Evolutionary conservation across 2,888 invertebrate genomes (phyloP).

Genomic region (Mesoligia furuncula): DNA sequence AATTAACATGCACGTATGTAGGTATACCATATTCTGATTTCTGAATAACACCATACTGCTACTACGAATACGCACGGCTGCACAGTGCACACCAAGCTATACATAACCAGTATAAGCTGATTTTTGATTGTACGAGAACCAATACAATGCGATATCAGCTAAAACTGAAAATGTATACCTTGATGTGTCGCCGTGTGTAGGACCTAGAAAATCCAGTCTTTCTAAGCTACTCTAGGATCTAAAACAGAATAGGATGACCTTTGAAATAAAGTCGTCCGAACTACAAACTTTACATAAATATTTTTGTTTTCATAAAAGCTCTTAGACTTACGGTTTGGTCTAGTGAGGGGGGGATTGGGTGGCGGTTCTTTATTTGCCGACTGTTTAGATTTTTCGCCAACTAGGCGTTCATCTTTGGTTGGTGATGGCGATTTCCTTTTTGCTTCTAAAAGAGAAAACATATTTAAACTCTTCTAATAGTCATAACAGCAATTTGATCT

Average conservation of each 20-base stretch:
- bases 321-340: slow-evolving; percentile 37
- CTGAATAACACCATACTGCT: slow-evolving; percentile 30
- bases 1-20: neutral
- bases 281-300: neutral
- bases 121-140: neutral
- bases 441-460: slow-evolving; percentile 35
- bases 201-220: neutral
- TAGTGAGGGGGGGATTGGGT: neutral
- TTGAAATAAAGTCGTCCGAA: neutral
- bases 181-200: too few species aligned
- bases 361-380: slow-evolving; percentile 5
- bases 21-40: slow-evolving; percentile 36
- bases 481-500: neutral
- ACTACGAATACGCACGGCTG: neutral
- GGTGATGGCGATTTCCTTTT: slow-evolving; percentile 25
- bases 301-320: neutral
- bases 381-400: slow-evolving; percentile 16
- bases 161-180: too few species aligned
- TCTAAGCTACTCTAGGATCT: neutral
- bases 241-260: neutral
- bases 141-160: neutral
- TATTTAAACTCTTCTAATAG: neutral
- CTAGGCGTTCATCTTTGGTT: slow-evolving; percentile 7
- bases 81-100: neutral
- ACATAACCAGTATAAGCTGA: neutral